phyloP scores from a whole-genome alignment of 2,113 vertebrate species.

The Hoplias malabaricus region DNA sequence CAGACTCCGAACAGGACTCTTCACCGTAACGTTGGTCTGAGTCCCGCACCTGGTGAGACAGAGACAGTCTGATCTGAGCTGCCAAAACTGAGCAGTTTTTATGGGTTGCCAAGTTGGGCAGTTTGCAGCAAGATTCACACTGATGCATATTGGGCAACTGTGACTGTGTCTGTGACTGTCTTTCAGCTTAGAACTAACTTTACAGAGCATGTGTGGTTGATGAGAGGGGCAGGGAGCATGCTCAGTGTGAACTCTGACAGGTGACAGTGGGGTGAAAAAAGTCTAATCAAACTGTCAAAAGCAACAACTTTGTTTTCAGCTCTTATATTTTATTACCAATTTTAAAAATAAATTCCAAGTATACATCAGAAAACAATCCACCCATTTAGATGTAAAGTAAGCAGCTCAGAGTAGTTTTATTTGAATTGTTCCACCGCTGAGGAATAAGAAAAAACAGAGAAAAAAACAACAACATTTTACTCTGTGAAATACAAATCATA shows the following conservation, averaged over 20 bases:
- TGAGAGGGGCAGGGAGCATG: neutral
- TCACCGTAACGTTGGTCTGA: slow-evolving; percentile 85
- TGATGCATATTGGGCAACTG: neutral
- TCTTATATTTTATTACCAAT: neutral
- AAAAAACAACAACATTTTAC: too few relatives aligned
- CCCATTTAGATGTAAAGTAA: too few relatives aligned
- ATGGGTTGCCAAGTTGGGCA: neutral
- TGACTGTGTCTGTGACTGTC: neutral
- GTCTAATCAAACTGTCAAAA: neutral
- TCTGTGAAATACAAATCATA: too few relatives aligned
- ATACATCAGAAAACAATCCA: too few relatives aligned
- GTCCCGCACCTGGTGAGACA: slow-evolving; percentile 78
- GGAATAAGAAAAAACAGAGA: too few relatives aligned
- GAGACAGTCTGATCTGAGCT: neutral
- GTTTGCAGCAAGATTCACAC: neutral
- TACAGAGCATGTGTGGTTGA: neutral
- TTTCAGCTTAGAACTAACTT: neutral
- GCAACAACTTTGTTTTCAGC: neutral
- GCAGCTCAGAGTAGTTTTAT: too few relatives aligned
- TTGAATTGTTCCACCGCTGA: too few relatives aligned
- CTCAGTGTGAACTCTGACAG: neutral
- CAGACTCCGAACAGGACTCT: slow-evolving; percentile 82
- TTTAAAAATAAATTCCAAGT: too few relatives aligned
- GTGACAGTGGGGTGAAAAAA: neutral
- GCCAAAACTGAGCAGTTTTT: neutral